Percentiles rank a stretch among this genome's conserved stretches.
Evolutionary conservation across 2,888 invertebrate species (phyloP).

Genomic region (Melikaiella ostensackeni): DNA sequence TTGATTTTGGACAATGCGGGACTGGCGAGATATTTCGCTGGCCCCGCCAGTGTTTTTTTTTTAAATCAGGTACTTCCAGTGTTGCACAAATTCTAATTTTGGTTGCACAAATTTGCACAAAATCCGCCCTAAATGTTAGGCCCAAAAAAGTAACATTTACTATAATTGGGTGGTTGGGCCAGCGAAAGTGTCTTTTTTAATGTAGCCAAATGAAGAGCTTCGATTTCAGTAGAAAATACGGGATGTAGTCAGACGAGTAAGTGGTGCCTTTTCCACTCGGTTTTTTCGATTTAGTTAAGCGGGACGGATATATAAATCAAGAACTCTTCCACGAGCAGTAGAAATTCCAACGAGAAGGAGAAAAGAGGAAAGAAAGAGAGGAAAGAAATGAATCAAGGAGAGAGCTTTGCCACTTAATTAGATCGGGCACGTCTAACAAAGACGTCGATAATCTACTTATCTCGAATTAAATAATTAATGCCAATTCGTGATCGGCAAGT

Average conservation of each 20-base stretch:
- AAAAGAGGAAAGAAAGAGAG: background rate
- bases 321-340: background rate
- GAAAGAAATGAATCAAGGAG: background rate
- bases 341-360: background rate
- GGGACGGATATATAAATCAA: background rate
- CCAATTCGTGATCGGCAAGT: background rate
- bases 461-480: constrained; percentile 18
- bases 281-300: constrained; percentile 10
- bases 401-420: background rate
- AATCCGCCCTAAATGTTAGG: too few species aligned
- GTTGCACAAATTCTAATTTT: too few species aligned
- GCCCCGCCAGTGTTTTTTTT: too few species aligned
- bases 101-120: too few species aligned
- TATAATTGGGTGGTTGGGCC: too few species aligned
- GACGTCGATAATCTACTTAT: constrained; percentile 15
- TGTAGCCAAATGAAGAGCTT: background rate
- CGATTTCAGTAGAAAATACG: background rate
- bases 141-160: too few species aligned
- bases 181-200: background rate
- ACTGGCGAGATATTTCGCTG: too few species aligned
- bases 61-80: too few species aligned
- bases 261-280: background rate
- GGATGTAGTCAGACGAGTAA: background rate
- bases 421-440: background rate
- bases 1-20: too few species aligned